Conservation (phyloP, 37 sponge, comb jelly and placozoan species). For the Ephydatia muelleri region DNA sequence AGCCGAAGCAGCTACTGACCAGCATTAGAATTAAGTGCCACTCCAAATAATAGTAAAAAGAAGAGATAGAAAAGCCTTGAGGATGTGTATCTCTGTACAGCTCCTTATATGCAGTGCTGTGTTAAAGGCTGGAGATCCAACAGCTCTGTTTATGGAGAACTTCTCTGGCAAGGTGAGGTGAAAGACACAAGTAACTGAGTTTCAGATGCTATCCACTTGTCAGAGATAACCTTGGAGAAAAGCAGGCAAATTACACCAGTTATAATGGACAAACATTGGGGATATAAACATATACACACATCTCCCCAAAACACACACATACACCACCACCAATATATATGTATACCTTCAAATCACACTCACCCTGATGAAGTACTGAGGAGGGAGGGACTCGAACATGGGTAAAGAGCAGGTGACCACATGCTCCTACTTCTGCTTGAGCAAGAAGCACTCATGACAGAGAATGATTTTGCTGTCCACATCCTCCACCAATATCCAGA, state of each 20-base stretch:
- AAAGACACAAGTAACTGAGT: slow-evolving; percentile 96
- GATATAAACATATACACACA: neutral
- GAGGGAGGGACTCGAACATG: slow-evolving; percentile 98
- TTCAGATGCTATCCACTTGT: slow-evolving; percentile 82
- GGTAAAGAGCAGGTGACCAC: slow-evolving; percentile 94
- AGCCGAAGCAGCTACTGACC: no score
- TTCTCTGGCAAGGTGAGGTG: slow-evolving; percentile 98
- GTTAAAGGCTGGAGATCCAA: slow-evolving; percentile 98
- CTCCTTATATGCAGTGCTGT: slow-evolving; percentile 86
- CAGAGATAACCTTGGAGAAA: slow-evolving; percentile 32
- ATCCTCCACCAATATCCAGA: slow-evolving; percentile 99
- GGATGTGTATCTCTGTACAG: slow-evolving; percentile 89
- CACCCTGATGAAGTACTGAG: slow-evolving; percentile 96
- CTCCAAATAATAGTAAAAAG: slow-evolving; percentile 54
- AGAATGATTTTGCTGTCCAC: slow-evolving; percentile 94
- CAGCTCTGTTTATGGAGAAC: slow-evolving; percentile 95
- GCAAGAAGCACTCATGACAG: slow-evolving; percentile 95
- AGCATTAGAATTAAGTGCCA: neutral
- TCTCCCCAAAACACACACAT: neutral
- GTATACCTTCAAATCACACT: neutral
- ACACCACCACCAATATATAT: neutral
- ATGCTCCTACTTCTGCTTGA: slow-evolving; percentile 97
- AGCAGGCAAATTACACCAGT: slow-evolving; percentile 6
- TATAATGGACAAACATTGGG: slow-evolving; percentile 47
- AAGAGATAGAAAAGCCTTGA: slow-evolving; percentile 98